These are phyloP conservation scores for Bergia puertoricense DNA, from an alignment of 92 coral and sea anemone species.

Conservation along the genomic window DNA sequence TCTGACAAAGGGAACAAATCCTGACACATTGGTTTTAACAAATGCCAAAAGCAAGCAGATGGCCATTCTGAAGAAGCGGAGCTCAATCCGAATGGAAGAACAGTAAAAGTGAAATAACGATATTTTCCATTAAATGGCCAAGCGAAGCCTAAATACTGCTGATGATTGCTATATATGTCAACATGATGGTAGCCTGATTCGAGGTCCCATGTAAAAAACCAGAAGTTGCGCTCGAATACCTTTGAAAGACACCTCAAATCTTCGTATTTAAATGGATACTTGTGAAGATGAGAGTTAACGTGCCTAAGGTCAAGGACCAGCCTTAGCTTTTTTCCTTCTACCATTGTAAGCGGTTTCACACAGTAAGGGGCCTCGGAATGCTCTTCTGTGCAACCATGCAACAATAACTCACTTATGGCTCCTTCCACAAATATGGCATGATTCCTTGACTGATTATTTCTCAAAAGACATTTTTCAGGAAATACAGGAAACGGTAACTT, in stretches of 20 bases:
- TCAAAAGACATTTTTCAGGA: constrained; percentile 37
- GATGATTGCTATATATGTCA: constrained; percentile 36
- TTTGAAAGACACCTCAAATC: constrained; percentile 29
- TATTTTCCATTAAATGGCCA: constrained; percentile 11
- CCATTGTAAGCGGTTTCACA: constrained; percentile 47
- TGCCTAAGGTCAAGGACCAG: constrained; percentile 50
- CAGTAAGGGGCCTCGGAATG: constrained; percentile 33
- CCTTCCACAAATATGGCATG: constrained; percentile 44
- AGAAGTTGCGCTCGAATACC: constrained; percentile 34
- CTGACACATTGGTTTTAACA: too few species aligned
- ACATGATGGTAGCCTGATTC: constrained; percentile 57
- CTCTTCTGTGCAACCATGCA: constrained; percentile 31
- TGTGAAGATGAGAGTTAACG: constrained; percentile 29
- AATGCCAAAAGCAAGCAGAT: too few species aligned
- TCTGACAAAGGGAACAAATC: too few species aligned
- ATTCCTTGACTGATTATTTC: constrained; percentile 41
- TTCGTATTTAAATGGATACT: constrained; percentile 26
- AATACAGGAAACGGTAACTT: constrained; percentile 48
- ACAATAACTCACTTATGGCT: constrained; percentile 50
- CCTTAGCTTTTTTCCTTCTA: constrained; percentile 43
- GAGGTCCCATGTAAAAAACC: constrained; percentile 53
- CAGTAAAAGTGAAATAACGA: constrained; percentile 23
- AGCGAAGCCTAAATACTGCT: constrained; percentile 25
- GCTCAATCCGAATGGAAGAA: constrained; percentile 45
- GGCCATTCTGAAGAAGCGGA: constrained; percentile 17